These are phyloP conservation scores for Hetaerina titia DNA, from an alignment of 2,888 invertebrate species.

Conservation along the genomic window DNA sequence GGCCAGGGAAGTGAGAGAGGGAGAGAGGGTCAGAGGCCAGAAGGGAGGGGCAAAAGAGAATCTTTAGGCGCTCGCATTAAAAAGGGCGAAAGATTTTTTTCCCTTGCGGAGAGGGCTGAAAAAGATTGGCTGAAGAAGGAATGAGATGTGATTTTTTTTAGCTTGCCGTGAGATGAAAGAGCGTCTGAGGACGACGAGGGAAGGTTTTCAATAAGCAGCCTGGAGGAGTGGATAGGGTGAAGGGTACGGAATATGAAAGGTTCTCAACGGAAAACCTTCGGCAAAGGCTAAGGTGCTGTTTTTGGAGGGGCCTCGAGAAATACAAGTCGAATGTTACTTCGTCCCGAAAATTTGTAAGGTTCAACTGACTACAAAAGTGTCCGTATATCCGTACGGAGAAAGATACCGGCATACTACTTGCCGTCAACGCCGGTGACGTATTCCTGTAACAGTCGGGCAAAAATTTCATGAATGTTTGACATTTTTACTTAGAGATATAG, in stretches of 20 bases:
- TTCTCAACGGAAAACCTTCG: neutral
- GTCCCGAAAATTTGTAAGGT: no score
- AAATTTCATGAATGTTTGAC: no score
- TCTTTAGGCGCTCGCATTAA: neutral
- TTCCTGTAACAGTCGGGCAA: no score
- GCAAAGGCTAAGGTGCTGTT: neutral
- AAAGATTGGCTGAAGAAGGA: neutral
- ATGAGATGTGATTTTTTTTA: neutral
- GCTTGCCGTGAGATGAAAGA: neutral
- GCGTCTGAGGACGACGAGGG: neutral
- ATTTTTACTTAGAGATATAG: no score
- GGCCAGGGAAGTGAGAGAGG: neutral
- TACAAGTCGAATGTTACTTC: neutral
- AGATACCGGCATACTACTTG: no score
- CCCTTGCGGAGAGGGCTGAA: neutral
- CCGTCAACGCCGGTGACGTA: no score
- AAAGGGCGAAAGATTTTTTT: neutral
- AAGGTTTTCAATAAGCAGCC: neutral
- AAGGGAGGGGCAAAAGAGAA: neutral
- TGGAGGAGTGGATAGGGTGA: neutral
- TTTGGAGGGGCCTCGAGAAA: neutral
- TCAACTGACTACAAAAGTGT: no score
- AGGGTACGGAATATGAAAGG: neutral
- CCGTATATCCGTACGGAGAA: no score
- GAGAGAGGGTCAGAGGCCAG: neutral